Percentiles rank a stretch among this genome's conserved stretches.
phyloP scores from a whole-genome alignment of 64 coral and sea anemone genomes.

The Montipora efflorescens region DNA sequence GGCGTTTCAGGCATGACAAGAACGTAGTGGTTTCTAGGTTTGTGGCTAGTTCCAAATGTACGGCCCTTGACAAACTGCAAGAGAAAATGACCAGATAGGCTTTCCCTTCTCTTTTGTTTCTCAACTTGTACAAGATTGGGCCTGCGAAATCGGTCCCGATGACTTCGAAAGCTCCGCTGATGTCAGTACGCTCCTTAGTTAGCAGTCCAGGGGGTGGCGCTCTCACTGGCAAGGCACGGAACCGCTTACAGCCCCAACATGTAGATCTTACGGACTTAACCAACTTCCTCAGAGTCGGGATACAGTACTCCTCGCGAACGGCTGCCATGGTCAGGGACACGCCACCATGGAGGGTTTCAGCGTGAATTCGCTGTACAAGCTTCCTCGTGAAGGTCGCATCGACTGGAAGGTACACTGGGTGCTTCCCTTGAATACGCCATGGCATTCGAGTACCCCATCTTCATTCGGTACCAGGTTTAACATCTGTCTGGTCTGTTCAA shows the following conservation, averaged over 20 bases:
- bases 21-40: neutral
- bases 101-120: neutral
- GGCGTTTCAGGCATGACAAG: neutral
- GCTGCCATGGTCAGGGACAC: slow-evolving; percentile 9
- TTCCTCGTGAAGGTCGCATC: neutral
- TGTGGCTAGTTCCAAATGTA: neutral
- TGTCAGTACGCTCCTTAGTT: neutral
- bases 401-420: slow-evolving; percentile 45
- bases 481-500: no score
- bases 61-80: neutral
- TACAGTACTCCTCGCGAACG: neutral
- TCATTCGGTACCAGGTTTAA: neutral
- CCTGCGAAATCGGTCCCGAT: neutral
- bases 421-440: slow-evolving; percentile 29
- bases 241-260: neutral
- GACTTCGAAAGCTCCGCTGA: neutral
- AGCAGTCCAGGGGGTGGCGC: neutral
- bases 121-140: neutral
- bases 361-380: slow-evolving; percentile 5
- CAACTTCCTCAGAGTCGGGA: neutral
- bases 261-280: neutral
- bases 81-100: neutral
- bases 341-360: slow-evolving; percentile 30
- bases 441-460: slow-evolving; percentile 47
- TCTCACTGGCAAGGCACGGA: neutral